These are phyloP conservation scores for Ciona savignyi DNA, from an alignment of 23 tunicate genomes.

Conservation along the genomic window DNA sequence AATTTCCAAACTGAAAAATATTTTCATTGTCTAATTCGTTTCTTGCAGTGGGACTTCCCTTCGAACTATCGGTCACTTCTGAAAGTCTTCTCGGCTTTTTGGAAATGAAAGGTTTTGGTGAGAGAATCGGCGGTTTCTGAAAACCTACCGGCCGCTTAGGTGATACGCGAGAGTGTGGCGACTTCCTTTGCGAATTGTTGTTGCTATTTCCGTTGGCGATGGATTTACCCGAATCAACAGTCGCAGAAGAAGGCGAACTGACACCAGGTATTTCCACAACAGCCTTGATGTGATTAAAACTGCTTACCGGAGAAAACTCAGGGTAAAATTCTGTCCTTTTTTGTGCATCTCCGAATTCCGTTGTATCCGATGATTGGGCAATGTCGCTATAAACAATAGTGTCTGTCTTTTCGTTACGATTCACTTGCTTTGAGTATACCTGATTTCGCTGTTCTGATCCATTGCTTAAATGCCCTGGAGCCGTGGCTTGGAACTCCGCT, in stretches of 20 bases:
- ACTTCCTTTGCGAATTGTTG: conserved; percentile 1
- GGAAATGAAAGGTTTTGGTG: conserved; percentile 35
- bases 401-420: not conserved
- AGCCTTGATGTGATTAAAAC: no score
- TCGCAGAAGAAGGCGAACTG: no score
- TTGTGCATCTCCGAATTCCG: not conserved
- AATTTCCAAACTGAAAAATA: not conserved
- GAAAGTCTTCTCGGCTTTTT: conserved; percentile 19
- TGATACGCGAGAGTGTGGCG: not conserved
- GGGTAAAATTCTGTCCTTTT: no score
- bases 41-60: not conserved
- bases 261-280: no score
- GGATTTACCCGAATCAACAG: not conserved
- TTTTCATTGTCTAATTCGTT: not conserved
- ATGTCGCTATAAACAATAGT: not conserved
- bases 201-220: not conserved
- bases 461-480: not conserved
- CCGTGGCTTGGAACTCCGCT: not conserved
- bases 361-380: not conserved
- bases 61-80: not conserved
- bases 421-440: not conserved
- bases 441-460: not conserved
- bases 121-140: conserved; percentile 36
- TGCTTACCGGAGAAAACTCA: no score
- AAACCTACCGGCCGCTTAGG: not conserved